Conservation (phyloP, 2,113 vertebrate species). For the Mobula hypostoma region DNA sequence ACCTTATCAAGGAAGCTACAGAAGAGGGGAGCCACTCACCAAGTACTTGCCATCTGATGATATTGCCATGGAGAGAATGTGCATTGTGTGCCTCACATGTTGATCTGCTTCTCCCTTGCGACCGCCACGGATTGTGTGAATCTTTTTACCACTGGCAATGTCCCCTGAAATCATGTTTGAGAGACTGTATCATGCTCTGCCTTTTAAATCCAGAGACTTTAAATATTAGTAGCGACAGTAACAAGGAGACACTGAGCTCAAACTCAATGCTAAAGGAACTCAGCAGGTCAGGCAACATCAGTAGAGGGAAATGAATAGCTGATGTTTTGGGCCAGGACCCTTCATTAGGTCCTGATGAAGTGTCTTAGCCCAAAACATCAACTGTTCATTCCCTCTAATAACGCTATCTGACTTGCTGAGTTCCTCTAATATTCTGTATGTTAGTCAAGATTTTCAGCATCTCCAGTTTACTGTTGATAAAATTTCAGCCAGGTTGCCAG, state of each 20-base stretch:
- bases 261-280: too few relatives aligned
- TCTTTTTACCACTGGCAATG: conserved; percentile 73
- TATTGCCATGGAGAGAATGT: conserved; percentile 83
- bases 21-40: conserved; percentile 53
- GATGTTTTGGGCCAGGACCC: too few relatives aligned
- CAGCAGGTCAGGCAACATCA: too few relatives aligned
- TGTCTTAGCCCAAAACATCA: too few relatives aligned
- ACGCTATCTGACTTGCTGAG: too few relatives aligned
- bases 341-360: too few relatives aligned
- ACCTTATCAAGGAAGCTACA: neutral
- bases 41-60: conserved; percentile 89
- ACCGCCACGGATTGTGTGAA: conserved; percentile 68
- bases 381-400: too few relatives aligned
- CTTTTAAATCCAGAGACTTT: neutral
- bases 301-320: too few relatives aligned
- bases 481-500: neutral
- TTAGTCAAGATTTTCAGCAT: too few relatives aligned
- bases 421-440: too few relatives aligned
- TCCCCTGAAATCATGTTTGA: conserved; percentile 63
- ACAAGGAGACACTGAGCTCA: rapidly evolving
- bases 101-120: conserved; percentile 68
- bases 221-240: rapidly evolving
- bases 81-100: conserved; percentile 70
- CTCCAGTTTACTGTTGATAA: neutral
- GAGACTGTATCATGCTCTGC: neutral